Conservation (phyloP, 2,113 vertebrate species). For the Peromyscus maniculatus region DNA sequence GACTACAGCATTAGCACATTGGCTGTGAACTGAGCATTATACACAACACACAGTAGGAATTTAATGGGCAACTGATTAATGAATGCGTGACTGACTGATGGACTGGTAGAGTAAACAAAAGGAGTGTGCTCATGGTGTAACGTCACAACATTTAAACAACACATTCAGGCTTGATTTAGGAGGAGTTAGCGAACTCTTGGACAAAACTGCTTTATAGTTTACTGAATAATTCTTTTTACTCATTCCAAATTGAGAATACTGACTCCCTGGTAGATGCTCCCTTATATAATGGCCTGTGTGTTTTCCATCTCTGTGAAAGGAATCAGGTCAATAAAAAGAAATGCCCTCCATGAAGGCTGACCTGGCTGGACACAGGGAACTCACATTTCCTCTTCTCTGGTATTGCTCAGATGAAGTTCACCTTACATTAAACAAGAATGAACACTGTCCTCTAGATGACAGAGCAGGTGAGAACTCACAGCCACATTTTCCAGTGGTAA, state of each 20-base stretch:
- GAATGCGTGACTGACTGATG: not conserved
- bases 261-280: not conserved
- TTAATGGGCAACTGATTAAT: not conserved
- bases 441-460: not conserved
- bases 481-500: slow-evolving; percentile 37
- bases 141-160: not conserved
- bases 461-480: not conserved
- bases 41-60: not conserved
- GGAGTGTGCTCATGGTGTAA: not conserved
- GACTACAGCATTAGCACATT: not conserved
- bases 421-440: not conserved
- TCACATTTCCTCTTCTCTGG: not conserved
- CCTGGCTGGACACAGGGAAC: not conserved
- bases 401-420: not conserved
- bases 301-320: not conserved
- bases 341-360: not conserved
- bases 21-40: not conserved
- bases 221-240: slow-evolving; percentile 2
- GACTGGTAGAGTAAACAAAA: not conserved
- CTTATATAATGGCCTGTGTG: not conserved
- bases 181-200: not conserved
- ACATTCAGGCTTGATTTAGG: not conserved
- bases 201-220: not conserved
- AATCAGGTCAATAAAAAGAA: not conserved
- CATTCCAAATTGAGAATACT: not conserved